Base-by-base conservation (phyloP, 37 sponge, comb jelly and placozoan genomes). In the Chondrosia reniformis region DNA sequence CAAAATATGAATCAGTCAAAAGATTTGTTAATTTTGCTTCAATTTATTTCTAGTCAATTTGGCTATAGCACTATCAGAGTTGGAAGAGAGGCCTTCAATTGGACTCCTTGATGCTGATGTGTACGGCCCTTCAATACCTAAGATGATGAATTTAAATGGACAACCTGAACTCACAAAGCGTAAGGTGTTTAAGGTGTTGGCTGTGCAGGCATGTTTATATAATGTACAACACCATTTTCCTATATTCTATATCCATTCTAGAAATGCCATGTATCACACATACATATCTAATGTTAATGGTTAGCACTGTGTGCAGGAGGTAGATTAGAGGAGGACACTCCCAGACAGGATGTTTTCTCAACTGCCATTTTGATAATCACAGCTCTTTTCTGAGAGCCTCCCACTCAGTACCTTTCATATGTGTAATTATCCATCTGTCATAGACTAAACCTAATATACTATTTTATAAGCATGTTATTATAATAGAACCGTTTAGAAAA, bases 61-160 rank as follows among this genome's bases (percentile, higher is more conserved):
- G 15, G 63, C 89, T 6, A 33, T 84, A 21, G 62, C 81, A 44
- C 59, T 88, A 21, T 55, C 79, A 22, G 1, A 44, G 19, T 1
- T 69, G 72, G 41, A 69, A 1, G 42, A 85, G 84, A 64, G 65
- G 6, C 76, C 79, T 37, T 62, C 89, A 32, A 88, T 98, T 15
- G 99, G 99, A 4, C 76, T 98, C 4, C 75, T 98, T 38, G 99
- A 98, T 88, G 99, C 93, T 41, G 99, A 98, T 80, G 92, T 98
- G n/a, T 98, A 82, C 64, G 99, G 99, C 28, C 99, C 99, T 3
- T 95, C 96, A 7, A 80, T 98, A 24, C 99, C 99, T 6, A 46
- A 69, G 15, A 86, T 98, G 89, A 95, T 98, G 99, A 95, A 95
- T 57, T 76, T 98, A 15, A 65, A 74, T 12, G 89, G 76, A 15